Conservation (phyloP, 2,888 invertebrate species). For the Rhynchonema sp. region DNA sequence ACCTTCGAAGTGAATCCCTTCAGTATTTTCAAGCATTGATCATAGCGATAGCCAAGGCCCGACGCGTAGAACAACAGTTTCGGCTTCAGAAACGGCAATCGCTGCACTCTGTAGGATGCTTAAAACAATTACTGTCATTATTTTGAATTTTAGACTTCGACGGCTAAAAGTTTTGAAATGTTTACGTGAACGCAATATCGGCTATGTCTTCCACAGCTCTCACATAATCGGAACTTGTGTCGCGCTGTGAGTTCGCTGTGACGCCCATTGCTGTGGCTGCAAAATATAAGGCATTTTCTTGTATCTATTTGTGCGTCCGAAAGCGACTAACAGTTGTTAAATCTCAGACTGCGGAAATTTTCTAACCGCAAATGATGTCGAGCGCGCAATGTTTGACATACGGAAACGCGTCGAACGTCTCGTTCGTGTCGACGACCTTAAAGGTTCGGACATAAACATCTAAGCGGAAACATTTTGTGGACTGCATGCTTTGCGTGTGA, state of each 20-base stretch:
- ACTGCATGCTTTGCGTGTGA: no score
- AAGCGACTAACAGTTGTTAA: no score
- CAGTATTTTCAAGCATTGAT: conserved; percentile 13
- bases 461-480: no score
- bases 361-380: conserved; percentile 32
- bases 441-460: no score
- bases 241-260: conserved; percentile 10
- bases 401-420: conserved; percentile 33
- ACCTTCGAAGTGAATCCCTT: conserved; percentile 18
- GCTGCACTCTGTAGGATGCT: conserved; percentile 16
- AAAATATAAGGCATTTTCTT: no score
- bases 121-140: neutral
- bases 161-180: no score
- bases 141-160: neutral
- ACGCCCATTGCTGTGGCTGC: conserved; percentile 10
- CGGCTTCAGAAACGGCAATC: conserved; percentile 40
- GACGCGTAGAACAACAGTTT: conserved; percentile 42
- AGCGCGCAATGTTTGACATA: conserved; percentile 35
- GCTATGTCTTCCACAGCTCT: conserved; percentile 14
- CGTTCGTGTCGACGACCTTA: conserved; percentile 15
- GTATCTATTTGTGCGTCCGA: no score
- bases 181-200: conserved; percentile 16
- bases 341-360: no score
- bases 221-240: conserved; percentile 15
- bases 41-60: conserved; percentile 26